Conservation (phyloP, 92 coral and sea anemone genomes). For the Porites rus region DNA sequence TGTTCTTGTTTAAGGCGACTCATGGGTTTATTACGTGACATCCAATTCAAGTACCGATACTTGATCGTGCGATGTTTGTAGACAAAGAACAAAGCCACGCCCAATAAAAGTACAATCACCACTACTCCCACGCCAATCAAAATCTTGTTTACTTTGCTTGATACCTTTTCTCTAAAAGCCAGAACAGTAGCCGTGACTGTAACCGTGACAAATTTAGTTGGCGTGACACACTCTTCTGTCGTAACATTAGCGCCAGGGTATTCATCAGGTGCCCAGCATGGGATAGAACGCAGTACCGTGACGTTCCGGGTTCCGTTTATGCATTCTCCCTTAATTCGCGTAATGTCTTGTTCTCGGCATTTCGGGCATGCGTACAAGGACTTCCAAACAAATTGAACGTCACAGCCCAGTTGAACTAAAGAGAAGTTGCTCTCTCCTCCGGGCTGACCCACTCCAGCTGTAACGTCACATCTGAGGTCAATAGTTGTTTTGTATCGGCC, state of each 20-base stretch:
- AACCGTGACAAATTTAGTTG: constrained; percentile 9
- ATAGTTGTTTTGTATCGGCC: constrained; percentile 47
- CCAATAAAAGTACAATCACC: constrained; percentile 58
- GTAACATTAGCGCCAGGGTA: constrained; percentile 11
- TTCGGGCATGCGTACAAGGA: constrained; percentile 90
- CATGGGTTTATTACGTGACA: constrained; percentile 89
- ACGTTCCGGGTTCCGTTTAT: constrained; percentile 69
- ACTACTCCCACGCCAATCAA: constrained; percentile 86
- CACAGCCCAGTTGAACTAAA: constrained; percentile 34
- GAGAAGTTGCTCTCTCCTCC: constrained; percentile 78
- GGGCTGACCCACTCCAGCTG: constrained; percentile 84
- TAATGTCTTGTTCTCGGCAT: constrained; percentile 71
- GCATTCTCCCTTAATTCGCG: constrained; percentile 62
- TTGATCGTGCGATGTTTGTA: constrained; percentile 77
- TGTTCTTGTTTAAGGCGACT: constrained; percentile 84
- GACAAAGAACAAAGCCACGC: constrained; percentile 71
- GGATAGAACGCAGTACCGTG: constrained; percentile 47
- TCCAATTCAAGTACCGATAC: constrained; percentile 72
- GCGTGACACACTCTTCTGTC: constrained; percentile 17
- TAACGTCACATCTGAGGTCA: constrained; percentile 76
- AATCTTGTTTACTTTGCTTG: constrained; percentile 58
- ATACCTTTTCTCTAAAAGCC: neutral
- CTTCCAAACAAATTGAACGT: constrained; percentile 74
- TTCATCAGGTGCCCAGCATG: constrained; percentile 78
- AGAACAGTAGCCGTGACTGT: neutral